Conservation (phyloP, 1,140 invertebrate species). For the Pogonomyrmex barbatus region DNA sequence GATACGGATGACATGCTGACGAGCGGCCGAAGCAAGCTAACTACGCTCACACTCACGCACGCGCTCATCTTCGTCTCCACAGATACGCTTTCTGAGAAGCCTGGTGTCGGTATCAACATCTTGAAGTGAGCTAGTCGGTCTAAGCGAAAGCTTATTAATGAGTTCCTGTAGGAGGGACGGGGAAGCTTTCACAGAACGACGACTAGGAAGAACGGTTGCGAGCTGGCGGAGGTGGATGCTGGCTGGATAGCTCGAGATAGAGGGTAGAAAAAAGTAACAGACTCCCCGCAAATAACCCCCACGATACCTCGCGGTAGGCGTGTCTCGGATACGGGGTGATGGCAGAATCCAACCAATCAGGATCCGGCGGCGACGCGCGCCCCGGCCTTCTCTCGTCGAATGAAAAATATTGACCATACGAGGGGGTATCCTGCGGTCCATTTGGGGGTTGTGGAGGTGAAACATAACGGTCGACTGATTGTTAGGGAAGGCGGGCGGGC, state of each 20-base stretch:
- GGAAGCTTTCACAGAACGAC: conserved; percentile 41
- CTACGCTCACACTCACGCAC: conserved; percentile 28
- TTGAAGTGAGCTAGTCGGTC: conserved; percentile 49
- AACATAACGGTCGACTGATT: conserved; percentile 77
- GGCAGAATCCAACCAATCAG: conserved; percentile 75
- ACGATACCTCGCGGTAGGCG: conserved; percentile 76
- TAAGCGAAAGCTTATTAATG: conserved; percentile 78
- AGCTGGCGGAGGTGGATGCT: conserved; percentile 53
- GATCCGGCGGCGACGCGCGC: conserved; percentile 5
- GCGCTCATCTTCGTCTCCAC: conserved; percentile 30
- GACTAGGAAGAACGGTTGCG: conserved; percentile 66
- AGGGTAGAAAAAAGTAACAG: conserved; percentile 81
- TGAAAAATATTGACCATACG: conserved; percentile 86
- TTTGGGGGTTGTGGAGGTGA: conserved; percentile 85
- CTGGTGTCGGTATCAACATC: conserved; percentile 37
- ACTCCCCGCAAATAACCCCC: conserved; percentile 83
- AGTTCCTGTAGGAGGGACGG: conserved; percentile 31
- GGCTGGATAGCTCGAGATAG: conserved; percentile 61
- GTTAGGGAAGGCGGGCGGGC: conserved; percentile 56
- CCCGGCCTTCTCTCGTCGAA: conserved; percentile 62
- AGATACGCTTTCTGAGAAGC: conserved; percentile 29
- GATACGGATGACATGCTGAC: conserved; percentile 77
- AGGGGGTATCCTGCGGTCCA: conserved; percentile 84
- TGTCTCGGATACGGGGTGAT: conserved; percentile 78
- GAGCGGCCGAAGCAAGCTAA: conserved; percentile 52